phyloP scores from a whole-genome alignment of 2,797 vertebrate genomes.

The Vultur gryphus region DNA sequence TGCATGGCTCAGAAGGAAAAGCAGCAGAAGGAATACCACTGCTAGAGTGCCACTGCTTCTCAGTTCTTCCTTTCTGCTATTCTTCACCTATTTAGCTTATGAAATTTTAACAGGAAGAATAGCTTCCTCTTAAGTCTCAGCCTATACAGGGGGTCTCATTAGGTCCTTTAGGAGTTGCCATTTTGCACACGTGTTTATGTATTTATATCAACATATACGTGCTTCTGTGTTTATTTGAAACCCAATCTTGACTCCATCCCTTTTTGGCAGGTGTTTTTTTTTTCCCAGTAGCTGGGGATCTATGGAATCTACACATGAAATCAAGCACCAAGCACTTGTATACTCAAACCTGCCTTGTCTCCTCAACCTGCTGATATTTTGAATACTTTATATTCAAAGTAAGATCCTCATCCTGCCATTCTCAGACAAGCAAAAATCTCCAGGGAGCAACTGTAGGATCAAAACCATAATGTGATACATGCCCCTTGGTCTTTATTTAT shows the following conservation, averaged over 20 bases:
- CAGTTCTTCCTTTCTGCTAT: background rate
- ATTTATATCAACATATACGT: background rate
- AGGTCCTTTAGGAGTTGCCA: background rate
- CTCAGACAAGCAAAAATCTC: background rate
- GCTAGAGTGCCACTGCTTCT: background rate
- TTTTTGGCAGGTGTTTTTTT: background rate
- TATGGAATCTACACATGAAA: background rate
- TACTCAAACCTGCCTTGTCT: background rate
- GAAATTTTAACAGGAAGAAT: background rate
- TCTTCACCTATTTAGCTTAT: background rate
- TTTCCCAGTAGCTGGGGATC: background rate
- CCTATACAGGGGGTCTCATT: background rate
- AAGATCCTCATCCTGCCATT: background rate
- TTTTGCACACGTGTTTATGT: fast-evolving
- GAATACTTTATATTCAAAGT: background rate
- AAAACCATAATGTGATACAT: background rate
- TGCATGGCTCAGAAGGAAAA: background rate
- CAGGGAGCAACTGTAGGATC: background rate
- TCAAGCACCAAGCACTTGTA: background rate
- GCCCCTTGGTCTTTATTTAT: background rate
- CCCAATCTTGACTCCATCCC: background rate
- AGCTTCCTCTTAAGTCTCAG: background rate
- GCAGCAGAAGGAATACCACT: background rate
- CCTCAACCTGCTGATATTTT: background rate
- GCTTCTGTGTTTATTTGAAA: background rate